Conservation (phyloP, 2,888 invertebrate species). For the Macrophya alboannulata region DNA sequence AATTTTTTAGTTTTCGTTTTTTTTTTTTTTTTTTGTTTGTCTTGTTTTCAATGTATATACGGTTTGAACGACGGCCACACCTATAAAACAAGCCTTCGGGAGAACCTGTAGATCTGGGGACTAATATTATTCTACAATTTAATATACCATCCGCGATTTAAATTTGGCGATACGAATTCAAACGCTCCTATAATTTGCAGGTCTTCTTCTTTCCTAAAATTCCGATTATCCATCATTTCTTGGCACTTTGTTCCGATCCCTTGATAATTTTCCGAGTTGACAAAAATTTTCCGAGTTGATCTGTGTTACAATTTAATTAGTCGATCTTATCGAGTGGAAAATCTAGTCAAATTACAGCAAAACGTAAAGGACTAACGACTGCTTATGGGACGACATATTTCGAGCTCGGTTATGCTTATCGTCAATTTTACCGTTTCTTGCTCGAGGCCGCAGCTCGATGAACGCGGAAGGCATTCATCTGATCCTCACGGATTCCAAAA, state of each 20-base stretch:
- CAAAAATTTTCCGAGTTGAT: too few species aligned
- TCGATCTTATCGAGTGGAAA: background rate
- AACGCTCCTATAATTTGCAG: too few species aligned
- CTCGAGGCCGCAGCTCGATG: conserved; percentile 4
- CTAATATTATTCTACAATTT: background rate
- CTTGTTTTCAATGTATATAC: background rate
- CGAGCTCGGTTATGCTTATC: conserved; percentile 2
- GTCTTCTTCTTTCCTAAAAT: too few species aligned
- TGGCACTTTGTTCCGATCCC: background rate
- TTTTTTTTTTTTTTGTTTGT: background rate
- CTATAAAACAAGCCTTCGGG: conserved; percentile 15
- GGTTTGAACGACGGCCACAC: conserved; percentile 40
- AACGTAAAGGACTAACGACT: background rate
- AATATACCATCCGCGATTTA: background rate
- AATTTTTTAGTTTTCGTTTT: conserved; percentile 28
- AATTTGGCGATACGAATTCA: background rate
- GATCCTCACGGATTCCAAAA: conserved; percentile 19
- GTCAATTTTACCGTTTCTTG: conserved; percentile 42
- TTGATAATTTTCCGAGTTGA: background rate
- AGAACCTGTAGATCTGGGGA: background rate
- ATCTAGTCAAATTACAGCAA: background rate
- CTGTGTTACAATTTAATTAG: too few species aligned
- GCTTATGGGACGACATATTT: background rate
- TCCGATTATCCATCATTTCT: background rate
- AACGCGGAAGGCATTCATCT: background rate